Percentiles rank a stretch among this genome's conserved stretches.
These are phyloP conservation scores for Synanceia verrucosa DNA, from an alignment of 2,797 vertebrate genomes.

Conservation along the genomic window DNA sequence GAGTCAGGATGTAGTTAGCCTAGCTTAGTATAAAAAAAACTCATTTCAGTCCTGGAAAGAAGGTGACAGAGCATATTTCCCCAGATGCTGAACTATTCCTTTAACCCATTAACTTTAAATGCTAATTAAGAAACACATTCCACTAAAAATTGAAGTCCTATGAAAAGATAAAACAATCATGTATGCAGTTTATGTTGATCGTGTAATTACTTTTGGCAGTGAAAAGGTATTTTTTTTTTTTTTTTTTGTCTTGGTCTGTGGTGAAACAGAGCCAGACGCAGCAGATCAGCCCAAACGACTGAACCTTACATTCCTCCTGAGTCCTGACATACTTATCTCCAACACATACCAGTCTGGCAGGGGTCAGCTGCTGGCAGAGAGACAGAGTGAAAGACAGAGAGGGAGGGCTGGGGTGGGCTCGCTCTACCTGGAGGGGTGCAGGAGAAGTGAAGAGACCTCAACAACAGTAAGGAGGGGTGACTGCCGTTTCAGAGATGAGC, in stretches of 20 bases:
- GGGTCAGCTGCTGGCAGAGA: conserved; percentile 65
- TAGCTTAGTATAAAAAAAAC: background rate
- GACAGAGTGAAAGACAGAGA: conserved; percentile 11
- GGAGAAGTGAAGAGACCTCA: conserved; percentile 14
- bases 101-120: background rate
- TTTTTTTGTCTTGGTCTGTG: background rate
- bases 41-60: background rate
- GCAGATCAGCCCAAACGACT: conserved; percentile 56
- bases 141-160: background rate
- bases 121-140: background rate
- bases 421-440: conserved; percentile 36
- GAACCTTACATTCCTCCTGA: conserved; percentile 66
- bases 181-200: background rate
- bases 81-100: background rate
- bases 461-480: conserved; percentile 8
- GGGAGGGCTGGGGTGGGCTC: background rate
- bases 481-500: conserved; percentile 27
- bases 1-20: background rate
- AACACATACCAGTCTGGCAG: conserved; percentile 72
- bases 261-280: conserved; percentile 52
- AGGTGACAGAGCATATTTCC: background rate
- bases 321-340: conserved; percentile 72
- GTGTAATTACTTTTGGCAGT: background rate
- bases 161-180: background rate
- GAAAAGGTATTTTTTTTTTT: background rate